Evolutionary conservation across 2,888 invertebrate species (phyloP).

Genomic region (Schrankia costaestrigalis): DNA sequence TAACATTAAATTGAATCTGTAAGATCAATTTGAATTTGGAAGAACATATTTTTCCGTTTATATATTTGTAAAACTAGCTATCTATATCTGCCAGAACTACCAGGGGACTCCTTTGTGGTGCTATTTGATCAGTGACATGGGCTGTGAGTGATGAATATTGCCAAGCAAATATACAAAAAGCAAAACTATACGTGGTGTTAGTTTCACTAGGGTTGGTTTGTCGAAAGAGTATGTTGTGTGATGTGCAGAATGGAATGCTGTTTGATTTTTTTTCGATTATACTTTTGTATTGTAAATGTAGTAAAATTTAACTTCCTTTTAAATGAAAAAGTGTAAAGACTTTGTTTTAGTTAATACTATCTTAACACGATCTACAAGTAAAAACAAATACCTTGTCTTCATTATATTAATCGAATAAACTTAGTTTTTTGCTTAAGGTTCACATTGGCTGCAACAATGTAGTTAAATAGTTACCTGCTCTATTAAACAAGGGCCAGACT

Average conservation of each 20-base stretch:
- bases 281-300: no score
- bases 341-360: no score
- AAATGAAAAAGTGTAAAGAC: constrained; percentile 3
- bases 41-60: no score
- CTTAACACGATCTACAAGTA: no score
- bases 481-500: no score
- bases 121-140: constrained; percentile 78
- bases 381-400: no score
- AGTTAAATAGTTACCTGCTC: no score
- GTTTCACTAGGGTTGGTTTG: constrained; percentile 68
- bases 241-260: constrained; percentile 33
- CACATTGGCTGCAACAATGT: no score
- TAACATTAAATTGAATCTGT: no score
- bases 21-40: no score
- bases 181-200: constrained; percentile 76
- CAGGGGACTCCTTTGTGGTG: constrained; percentile 75
- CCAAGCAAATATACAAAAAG: constrained; percentile 79
- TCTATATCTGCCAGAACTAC: constrained; percentile 73
- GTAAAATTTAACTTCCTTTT: neutral
- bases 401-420: no score
- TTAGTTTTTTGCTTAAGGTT: no score
- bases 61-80: constrained; percentile 69
- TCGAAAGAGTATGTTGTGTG: constrained; percentile 38
- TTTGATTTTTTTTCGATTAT: constrained; percentile 30
- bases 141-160: constrained; percentile 80